Evolutionary conservation across 2,888 invertebrate species (phyloP).

Genomic region (Drosophila neonasuta): DNA sequence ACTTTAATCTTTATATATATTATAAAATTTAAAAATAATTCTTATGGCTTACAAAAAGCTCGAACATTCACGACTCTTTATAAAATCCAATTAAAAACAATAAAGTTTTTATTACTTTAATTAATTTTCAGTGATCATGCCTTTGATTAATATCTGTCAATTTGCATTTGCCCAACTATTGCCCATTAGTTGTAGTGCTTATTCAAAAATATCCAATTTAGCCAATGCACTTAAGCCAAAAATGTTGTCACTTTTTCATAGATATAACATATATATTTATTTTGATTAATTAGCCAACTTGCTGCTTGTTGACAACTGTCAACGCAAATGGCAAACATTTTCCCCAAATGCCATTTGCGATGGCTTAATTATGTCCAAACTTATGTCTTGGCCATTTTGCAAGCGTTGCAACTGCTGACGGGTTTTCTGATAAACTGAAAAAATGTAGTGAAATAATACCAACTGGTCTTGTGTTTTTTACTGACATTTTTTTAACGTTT

Average conservation of each 20-base stretch:
- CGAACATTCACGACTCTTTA: no score
- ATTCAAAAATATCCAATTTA: constrained; percentile 12
- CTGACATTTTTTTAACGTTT: neutral
- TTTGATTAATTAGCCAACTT: constrained; percentile 62
- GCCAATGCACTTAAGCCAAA: constrained; percentile 18
- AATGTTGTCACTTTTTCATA: constrained; percentile 36
- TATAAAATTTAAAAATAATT: no score
- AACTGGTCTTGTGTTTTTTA: constrained; percentile 22
- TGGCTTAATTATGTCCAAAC: constrained; percentile 76
- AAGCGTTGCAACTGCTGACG: constrained; percentile 54
- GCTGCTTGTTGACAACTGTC: constrained; percentile 67
- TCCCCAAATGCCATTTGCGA: constrained; percentile 58
- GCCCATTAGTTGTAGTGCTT: constrained; percentile 28
- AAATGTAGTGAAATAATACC: constrained; percentile 8
- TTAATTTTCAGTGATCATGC: neutral
- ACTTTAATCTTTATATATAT: no score
- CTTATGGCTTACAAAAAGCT: no score
- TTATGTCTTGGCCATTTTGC: constrained; percentile 62
- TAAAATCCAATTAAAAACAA: no score
- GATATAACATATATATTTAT: constrained; percentile 6
- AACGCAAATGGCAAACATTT: constrained; percentile 74
- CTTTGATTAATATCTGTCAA: constrained; percentile 4
- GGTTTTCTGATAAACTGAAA: constrained; percentile 50
- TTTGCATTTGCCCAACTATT: constrained; percentile 27
- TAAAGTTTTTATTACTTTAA: neutral